Percentiles rank a stretch among this genome's conserved stretches.
Evolutionary conservation across 2,888 invertebrate species (phyloP).

Genomic region (Dendrolimus pini): DNA sequence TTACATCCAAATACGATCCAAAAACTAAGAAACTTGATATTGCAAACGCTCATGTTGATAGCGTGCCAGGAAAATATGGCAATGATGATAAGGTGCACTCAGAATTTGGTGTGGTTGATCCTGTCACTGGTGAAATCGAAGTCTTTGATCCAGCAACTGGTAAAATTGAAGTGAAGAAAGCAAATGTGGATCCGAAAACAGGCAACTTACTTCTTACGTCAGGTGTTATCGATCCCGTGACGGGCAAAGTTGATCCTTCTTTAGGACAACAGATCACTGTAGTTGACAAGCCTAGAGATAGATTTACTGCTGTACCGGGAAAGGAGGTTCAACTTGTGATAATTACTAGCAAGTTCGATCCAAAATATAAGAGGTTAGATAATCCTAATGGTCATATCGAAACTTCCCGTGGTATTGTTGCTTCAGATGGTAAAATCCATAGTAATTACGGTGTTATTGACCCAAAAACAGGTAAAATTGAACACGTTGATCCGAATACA

Average conservation of each 20-base stretch:
- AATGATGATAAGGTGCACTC: conserved; percentile 75
- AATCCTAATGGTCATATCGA: conserved; percentile 72
- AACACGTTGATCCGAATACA: conserved; percentile 71
- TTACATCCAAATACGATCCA: conserved; percentile 78
- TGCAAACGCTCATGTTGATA: conserved; percentile 65
- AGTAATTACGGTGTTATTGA: conserved; percentile 73
- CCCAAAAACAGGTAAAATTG: conserved; percentile 72
- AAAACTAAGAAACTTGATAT: conserved; percentile 70
- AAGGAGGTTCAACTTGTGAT: conserved; percentile 70
- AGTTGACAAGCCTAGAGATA: conserved; percentile 59
- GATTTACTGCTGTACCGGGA: conserved; percentile 50
- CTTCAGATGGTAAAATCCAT: conserved; percentile 62
- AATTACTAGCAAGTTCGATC: conserved; percentile 75
- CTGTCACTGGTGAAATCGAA: conserved; percentile 74
- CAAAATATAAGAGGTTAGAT: conserved; percentile 72
- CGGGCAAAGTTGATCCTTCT: conserved; percentile 69
- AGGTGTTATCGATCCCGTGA: conserved; percentile 74
- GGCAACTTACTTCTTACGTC: conserved; percentile 77
- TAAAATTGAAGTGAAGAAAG: conserved; percentile 79
- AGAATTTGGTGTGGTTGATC: conserved; percentile 76
- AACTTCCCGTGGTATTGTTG: conserved; percentile 58
- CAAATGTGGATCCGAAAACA: conserved; percentile 79
- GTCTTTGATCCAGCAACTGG: conserved; percentile 78
- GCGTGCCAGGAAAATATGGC: conserved; percentile 51
- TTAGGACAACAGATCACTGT: conserved; percentile 75